Percentiles rank a stretch among this genome's conserved stretches.
Evolutionary conservation across 2,797 vertebrate genomes (phyloP).

Genomic region (Pangasius larnaudii): DNA sequence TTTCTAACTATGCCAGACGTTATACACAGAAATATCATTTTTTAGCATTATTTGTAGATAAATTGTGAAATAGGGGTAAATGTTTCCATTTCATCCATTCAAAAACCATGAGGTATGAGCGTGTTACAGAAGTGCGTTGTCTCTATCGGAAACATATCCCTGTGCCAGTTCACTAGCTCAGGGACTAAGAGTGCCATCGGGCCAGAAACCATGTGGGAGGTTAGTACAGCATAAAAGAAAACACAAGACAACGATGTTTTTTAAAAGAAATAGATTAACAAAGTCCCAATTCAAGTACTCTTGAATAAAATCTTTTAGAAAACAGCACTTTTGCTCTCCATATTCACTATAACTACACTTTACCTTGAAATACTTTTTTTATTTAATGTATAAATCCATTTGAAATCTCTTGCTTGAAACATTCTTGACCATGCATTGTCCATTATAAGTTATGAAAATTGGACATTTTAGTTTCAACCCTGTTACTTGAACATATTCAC

Average conservation of each 20-base stretch:
- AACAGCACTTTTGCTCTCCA: background rate
- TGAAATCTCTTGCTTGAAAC: no score
- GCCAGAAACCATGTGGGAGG: background rate
- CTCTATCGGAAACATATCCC: no score
- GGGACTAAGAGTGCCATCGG: no score
- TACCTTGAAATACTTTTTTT: no score
- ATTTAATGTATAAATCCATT: no score
- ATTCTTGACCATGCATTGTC: no score
- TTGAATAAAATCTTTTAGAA: background rate
- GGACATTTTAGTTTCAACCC: background rate
- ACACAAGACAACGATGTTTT: background rate
- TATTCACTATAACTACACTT: background rate
- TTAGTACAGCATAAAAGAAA: background rate
- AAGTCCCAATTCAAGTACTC: background rate
- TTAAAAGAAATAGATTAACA: background rate
- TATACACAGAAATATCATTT: background rate
- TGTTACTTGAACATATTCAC: background rate
- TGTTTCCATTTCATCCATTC: background rate
- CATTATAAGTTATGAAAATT: no score
- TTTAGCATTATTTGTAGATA: background rate
- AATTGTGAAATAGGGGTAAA: background rate
- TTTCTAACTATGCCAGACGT: background rate
- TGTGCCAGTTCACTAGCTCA: no score
- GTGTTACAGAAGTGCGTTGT: no score
- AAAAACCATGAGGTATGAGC: background rate